Evolutionary conservation across 2,797 vertebrate genomes (phyloP).

Genomic region (Scomberomorus guttatus): DNA sequence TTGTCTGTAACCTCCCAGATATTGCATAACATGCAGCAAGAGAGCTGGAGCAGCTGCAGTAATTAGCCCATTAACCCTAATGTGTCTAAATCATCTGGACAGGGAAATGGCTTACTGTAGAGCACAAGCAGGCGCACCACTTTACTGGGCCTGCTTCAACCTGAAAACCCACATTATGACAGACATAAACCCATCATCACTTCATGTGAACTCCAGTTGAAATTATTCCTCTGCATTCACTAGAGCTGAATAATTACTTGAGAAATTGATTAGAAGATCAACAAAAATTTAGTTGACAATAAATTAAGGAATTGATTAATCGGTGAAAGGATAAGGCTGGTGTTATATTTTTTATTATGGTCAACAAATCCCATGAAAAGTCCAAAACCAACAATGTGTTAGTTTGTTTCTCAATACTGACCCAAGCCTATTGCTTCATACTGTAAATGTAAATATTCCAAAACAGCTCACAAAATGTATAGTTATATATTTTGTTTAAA

Average conservation of each 20-base stretch:
- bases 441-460: too few species aligned
- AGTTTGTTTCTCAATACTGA: too few species aligned
- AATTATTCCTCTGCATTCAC: not conserved
- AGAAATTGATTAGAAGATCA: not conserved
- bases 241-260: not conserved
- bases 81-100: constrained; percentile 74
- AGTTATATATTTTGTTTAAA: too few species aligned
- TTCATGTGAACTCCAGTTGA: constrained; percentile 6
- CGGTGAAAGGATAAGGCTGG: not conserved
- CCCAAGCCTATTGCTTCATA: too few species aligned
- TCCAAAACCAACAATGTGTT: too few species aligned
- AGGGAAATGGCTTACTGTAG: constrained; percentile 57
- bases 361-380: too few species aligned
- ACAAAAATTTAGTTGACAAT: not conserved
- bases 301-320: not conserved
- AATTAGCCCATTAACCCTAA: constrained; percentile 79
- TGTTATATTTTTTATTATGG: too few species aligned
- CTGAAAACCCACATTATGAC: constrained; percentile 47
- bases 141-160: constrained; percentile 39
- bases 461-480: too few species aligned
- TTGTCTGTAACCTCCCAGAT: constrained; percentile 74
- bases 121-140: constrained; percentile 41
- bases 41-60: constrained; percentile 63
- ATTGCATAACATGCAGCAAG: constrained; percentile 73
- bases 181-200: constrained; percentile 23